A percentile compares a stretch with the other conserved stretches of the same genome.
Evolutionary conservation across 2,113 vertebrate species (phyloP).

Genomic region (Nesogale talazaci): DNA sequence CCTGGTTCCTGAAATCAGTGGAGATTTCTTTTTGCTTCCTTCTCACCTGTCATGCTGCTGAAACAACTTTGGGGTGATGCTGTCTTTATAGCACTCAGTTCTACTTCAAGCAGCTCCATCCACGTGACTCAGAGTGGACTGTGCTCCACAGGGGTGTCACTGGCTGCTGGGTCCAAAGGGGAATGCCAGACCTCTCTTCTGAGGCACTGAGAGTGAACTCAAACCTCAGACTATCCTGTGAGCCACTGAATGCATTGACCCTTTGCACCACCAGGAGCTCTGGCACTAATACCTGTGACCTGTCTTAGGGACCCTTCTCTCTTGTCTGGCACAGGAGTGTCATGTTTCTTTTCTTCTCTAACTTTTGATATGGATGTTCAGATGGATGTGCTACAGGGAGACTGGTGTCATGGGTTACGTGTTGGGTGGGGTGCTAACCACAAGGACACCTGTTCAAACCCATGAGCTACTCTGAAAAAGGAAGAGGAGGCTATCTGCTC

Average conservation of each 20-base stretch:
- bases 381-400: no score
- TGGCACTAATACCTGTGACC: neutral
- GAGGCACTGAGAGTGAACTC: neutral
- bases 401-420: no score
- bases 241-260: neutral
- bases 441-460: neutral
- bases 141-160: neutral
- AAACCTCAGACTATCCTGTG: neutral
- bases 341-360: rapidly evolving
- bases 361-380: neutral
- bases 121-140: neutral
- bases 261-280: neutral
- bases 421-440: no score
- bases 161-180: neutral
- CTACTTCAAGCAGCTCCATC: neutral
- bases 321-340: neutral
- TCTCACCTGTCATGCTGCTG: neutral
- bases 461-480: no score
- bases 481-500: no score
- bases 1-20: neutral
- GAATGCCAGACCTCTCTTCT: neutral
- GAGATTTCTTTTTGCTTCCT: neutral
- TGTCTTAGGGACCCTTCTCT: neutral
- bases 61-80: neutral
- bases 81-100: neutral